Base-by-base conservation (phyloP, 2,888 invertebrate species). In the Caenorhabditis sp. region DNA sequence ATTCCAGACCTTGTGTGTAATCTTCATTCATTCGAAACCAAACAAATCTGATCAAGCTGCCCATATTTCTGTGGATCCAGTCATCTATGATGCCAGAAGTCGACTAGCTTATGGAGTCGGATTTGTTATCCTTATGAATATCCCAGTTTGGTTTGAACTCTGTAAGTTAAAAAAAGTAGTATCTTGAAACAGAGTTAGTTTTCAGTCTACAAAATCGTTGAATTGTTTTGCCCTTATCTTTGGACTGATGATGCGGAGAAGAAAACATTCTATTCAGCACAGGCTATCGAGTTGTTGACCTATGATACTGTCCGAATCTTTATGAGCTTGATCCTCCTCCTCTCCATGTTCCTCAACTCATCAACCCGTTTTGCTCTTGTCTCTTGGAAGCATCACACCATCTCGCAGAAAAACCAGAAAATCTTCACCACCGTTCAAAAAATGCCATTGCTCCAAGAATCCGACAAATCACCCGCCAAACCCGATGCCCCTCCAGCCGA, bases 221-320 rank as follows among this genome's bases (percentile, higher is more conserved):
- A 73, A 26, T 50, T 69, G n/a, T 69, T 73, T 57, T 66, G 69
- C 14, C 73, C 73, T 25, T 73, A 60, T 57, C 60, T 69, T 23
- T 73, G 73, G 73, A 58, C 62, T 26, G 63, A 53, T 3, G 60
- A 63, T n/a, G 57, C 21, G 2, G 49, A 69, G 20, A 73, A 73
- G 38, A 60, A 17, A 0, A 20, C 52, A 1, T 73, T 25, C 53
- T 73, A 73, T 57, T 43, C 27, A 1, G 57, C 38, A 10, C 73
- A 69, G 38, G 54, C 69, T 0, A 53, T 43, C n/a, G 23, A 58
- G n/a, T 52, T 73, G 59, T 25, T 74, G n/a, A 50, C 27, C 17
- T 57, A 64, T n/a, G 74, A 74, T 49, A 59, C 31, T 7, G n/a
- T 70, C 25, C 63, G 67, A 10, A 23, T 74, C 12, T 70, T 74